These are phyloP conservation scores for Erythrocebus patas DNA, from an alignment of 2,113 vertebrate genomes.

Conservation along the genomic window DNA sequence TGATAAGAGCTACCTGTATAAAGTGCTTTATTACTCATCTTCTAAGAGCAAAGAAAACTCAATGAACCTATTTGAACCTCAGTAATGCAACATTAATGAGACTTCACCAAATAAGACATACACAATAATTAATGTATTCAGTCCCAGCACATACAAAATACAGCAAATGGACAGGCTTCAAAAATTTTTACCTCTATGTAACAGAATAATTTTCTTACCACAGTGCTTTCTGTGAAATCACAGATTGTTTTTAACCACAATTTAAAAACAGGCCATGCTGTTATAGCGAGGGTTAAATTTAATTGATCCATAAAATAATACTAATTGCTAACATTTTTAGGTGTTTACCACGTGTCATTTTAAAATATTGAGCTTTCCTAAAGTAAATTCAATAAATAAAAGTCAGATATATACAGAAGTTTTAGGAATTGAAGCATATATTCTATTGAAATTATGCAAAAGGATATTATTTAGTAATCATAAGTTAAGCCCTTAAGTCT, in stretches of 20 bases:
- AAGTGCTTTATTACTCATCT: slow-evolving; percentile 22
- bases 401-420: neutral
- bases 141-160: neutral
- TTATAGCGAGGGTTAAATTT: neutral
- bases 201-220: neutral
- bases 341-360: neutral
- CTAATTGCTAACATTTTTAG: neutral
- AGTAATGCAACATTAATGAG: neutral
- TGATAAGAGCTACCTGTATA: neutral
- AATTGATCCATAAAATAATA: neutral
- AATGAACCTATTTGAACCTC: neutral
- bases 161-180: neutral
- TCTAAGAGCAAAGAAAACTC: neutral
- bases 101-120: neutral
- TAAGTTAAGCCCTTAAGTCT: neutral
- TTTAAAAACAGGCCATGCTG: neutral
- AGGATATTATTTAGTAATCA: neutral
- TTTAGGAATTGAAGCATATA: neutral
- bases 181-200: neutral
- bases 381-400: neutral
- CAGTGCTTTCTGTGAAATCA: neutral
- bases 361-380: neutral
- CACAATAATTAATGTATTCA: neutral
- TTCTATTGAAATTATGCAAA: neutral
- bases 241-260: neutral